Evolutionary conservation across 1,140 invertebrate genomes (phyloP).

Genomic region (Lordiphosa mommai): DNA sequence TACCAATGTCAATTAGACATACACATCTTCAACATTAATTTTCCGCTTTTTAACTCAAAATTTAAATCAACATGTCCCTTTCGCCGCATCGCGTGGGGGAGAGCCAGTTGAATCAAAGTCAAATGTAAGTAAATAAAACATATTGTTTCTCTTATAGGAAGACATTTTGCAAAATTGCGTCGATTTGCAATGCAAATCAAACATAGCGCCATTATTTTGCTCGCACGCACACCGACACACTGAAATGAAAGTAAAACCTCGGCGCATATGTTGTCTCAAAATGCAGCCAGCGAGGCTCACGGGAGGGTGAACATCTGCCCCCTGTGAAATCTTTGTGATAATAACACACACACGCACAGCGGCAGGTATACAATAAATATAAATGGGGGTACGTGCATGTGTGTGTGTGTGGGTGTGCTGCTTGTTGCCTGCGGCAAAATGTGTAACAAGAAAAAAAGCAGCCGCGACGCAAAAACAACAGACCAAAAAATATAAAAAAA

Average conservation of each 20-base stretch:
- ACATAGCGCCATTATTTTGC: slow-evolving; percentile 71
- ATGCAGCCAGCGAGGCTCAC: slow-evolving; percentile 35
- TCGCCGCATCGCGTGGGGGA: slow-evolving; percentile 10
- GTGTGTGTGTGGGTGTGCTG: slow-evolving; percentile 29
- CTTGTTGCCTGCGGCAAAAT: slow-evolving; percentile 64
- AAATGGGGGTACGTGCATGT: slow-evolving; percentile 18
- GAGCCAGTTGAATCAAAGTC: slow-evolving; percentile 66
- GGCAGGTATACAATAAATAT: slow-evolving; percentile 37
- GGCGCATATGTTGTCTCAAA: slow-evolving; percentile 66
- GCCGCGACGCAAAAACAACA: slow-evolving; percentile 37
- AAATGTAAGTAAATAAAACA: slow-evolving; percentile 77
- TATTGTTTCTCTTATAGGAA: slow-evolving; percentile 76
- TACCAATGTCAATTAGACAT: too few species aligned
- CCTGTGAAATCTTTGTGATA: slow-evolving; percentile 55
- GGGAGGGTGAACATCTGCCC: slow-evolving; percentile 16
- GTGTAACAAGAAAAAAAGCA: slow-evolving; percentile 45
- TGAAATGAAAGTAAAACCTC: slow-evolving; percentile 60
- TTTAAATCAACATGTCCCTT: slow-evolving; percentile 10
- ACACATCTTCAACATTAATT: too few species aligned
- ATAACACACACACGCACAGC: slow-evolving; percentile 30
- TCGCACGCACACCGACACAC: slow-evolving; percentile 24
- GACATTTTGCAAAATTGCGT: slow-evolving; percentile 75
- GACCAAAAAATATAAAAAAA: slow-evolving; percentile 25
- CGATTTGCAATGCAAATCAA: slow-evolving; percentile 77
- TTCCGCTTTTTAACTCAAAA: too few species aligned